A percentile compares a stretch with the other conserved stretches of the same genome.
Conservation (phyloP, 2,888 invertebrate species). For the Sicus ferrugineus region DNA sequence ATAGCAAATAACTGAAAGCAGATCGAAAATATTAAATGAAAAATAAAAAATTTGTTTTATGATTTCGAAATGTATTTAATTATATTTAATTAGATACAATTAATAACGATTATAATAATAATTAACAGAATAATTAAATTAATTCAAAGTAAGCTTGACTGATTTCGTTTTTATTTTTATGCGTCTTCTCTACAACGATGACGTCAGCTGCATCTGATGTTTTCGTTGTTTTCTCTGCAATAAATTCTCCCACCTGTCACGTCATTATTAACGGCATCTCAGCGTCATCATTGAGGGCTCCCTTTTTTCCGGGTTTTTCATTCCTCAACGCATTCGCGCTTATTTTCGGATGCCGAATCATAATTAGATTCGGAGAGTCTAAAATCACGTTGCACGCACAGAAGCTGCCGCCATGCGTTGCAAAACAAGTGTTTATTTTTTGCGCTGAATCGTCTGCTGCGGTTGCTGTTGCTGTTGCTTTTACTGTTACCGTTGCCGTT, state of each 20-base stretch:
- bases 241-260: neutral
- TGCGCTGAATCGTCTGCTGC: neutral
- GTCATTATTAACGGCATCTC: neutral
- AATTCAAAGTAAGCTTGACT: too few species aligned
- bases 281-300: conserved; percentile 3
- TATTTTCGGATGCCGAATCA: too few species aligned
- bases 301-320: neutral
- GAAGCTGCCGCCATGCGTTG: neutral
- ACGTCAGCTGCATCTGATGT: neutral
- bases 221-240: neutral
- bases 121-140: too few species aligned
- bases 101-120: too few species aligned
- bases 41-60: too few species aligned
- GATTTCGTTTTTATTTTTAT: too few species aligned
- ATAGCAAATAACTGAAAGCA: too few species aligned
- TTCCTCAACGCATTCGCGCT: neutral
- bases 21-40: too few species aligned
- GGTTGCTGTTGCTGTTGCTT: neutral
- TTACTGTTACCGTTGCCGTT: neutral
- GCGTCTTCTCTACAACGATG: too few species aligned
- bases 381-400: too few species aligned
- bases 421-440: conserved; percentile 24
- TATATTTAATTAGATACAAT: too few species aligned
- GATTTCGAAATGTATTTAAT: too few species aligned
- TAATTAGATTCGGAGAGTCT: neutral